A percentile compares a stretch with the other conserved stretches of the same genome.
phyloP scores from a whole-genome alignment of 2,888 invertebrate genomes.

The Dolomedes plantarius region DNA sequence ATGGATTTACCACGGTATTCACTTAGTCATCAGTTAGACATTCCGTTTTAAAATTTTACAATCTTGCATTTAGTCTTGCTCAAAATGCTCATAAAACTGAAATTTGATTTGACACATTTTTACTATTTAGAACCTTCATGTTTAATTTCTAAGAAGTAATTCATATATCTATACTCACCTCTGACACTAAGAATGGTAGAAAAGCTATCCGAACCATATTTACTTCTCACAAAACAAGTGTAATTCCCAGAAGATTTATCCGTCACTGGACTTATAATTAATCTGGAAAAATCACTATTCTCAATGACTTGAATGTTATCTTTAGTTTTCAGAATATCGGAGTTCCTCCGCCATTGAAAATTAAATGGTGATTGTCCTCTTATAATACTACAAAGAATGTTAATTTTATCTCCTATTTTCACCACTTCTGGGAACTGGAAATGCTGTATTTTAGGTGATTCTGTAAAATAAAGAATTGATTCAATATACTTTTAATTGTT shows the following conservation, averaged over 20 bases:
- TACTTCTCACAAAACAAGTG: slow-evolving; percentile 61
- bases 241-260: slow-evolving; percentile 68
- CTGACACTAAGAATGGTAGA: slow-evolving; percentile 37
- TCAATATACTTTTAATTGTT: too few species aligned
- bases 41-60: too few species aligned
- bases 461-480: slow-evolving; percentile 27
- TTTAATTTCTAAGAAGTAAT: too few species aligned
- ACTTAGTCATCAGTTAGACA: too few species aligned
- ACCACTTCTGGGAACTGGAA: slow-evolving; percentile 31
- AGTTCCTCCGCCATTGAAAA: slow-evolving; percentile 62
- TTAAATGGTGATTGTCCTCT: slow-evolving; percentile 54
- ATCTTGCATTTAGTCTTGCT: too few species aligned
- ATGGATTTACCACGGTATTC: too few species aligned
- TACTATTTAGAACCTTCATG: too few species aligned
- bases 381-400: slow-evolving; percentile 32
- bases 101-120: too few species aligned
- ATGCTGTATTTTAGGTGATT: slow-evolving; percentile 47
- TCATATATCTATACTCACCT: too few species aligned
- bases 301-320: slow-evolving; percentile 24
- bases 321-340: not conserved
- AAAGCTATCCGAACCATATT: slow-evolving; percentile 57
- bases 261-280: slow-evolving; percentile 49
- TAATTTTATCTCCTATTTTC: slow-evolving; percentile 43
- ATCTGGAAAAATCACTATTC: slow-evolving; percentile 31
- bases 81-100: too few species aligned